These are phyloP conservation scores for Alviniconcha marisindica DNA, from an alignment of 1,140 invertebrate species.

Conservation along the genomic window DNA sequence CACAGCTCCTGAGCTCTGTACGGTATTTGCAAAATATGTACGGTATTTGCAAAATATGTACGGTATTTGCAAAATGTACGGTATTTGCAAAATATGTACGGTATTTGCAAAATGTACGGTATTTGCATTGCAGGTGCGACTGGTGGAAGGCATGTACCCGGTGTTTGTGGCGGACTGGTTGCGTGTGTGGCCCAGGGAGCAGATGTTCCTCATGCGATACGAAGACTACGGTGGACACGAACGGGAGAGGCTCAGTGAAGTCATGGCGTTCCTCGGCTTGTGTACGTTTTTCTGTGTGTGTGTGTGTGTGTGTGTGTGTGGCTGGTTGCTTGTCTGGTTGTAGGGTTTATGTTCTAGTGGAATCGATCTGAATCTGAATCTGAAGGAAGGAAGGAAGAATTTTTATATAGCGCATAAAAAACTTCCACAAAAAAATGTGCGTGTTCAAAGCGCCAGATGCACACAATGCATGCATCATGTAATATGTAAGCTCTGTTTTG, in stretches of 20 bases:
- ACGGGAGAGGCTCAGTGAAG: neutral
- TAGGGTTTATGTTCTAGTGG: neutral
- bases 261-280: neutral
- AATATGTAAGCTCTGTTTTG: neutral
- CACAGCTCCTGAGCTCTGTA: no score
- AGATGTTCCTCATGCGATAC: slow-evolving; percentile 12
- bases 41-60: neutral
- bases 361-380: neutral
- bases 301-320: neutral
- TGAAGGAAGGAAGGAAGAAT: neutral
- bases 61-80: neutral
- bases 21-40: neutral
- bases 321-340: neutral
- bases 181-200: neutral
- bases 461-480: no score
- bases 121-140: neutral
- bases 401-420: no score
- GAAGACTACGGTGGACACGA: slow-evolving; percentile 15
- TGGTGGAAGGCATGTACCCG: slow-evolving; percentile 20
- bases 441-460: neutral
- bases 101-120: neutral
- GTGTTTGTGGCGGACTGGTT: slow-evolving; percentile 29
- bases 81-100: neutral
- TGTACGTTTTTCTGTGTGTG: neutral
- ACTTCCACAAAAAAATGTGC: no score